Evolutionary conservation across 2,113 vertebrate genomes (phyloP).

Genomic region (Chaetodon auriga): DNA sequence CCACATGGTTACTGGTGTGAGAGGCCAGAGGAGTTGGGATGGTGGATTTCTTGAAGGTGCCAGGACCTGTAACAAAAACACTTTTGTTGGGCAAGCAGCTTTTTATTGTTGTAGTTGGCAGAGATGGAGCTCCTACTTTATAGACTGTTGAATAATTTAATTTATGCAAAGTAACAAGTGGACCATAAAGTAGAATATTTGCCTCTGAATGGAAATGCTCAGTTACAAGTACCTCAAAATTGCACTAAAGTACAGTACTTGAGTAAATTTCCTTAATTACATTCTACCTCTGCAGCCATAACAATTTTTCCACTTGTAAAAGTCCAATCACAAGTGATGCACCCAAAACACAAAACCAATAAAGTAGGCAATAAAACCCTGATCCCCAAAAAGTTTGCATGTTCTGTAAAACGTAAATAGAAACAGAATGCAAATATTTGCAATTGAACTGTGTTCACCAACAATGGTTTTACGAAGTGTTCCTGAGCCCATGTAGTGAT

Average conservation of each 20-base stretch:
- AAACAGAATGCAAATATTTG: too few relatives aligned
- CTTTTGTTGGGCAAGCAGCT: background rate
- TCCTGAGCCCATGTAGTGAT: too few relatives aligned
- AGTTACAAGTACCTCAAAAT: too few relatives aligned
- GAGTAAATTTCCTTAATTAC: background rate
- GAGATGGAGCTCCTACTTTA: background rate
- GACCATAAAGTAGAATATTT: background rate
- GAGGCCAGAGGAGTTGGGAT: constrained; percentile 51
- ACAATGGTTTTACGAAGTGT: too few relatives aligned
- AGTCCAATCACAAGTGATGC: background rate
- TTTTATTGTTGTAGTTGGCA: background rate
- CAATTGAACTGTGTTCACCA: too few relatives aligned
- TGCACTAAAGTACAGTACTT: background rate
- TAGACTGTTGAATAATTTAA: background rate
- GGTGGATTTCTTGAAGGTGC: constrained; percentile 49
- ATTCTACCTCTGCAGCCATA: background rate
- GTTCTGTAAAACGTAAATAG: too few relatives aligned
- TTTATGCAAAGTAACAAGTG: background rate
- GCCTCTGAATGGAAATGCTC: background rate
- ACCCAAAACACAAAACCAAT: background rate
- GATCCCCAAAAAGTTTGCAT: too few relatives aligned
- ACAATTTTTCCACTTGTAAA: background rate
- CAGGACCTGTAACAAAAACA: constrained; percentile 58
- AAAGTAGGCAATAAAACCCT: too few relatives aligned
- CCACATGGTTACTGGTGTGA: constrained; percentile 61